phyloP scores from a whole-genome alignment of 2,888 invertebrate species.

The Atrina japonica region DNA sequence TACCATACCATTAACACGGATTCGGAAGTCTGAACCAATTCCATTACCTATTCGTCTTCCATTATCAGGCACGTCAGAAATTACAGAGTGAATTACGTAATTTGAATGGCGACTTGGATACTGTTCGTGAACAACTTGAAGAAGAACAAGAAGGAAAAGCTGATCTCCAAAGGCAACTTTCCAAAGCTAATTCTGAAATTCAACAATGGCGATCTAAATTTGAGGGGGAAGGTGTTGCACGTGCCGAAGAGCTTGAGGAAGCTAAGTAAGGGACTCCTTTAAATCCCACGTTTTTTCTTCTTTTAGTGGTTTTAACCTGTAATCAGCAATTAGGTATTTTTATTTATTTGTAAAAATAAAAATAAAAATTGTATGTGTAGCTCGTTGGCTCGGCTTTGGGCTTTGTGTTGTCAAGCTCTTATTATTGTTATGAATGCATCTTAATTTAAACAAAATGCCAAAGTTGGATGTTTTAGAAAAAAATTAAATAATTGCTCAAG shows the following conservation, averaged over 20 bases:
- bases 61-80: slow-evolving; percentile 73
- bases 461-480: no score
- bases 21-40: no score
- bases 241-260: slow-evolving; percentile 82
- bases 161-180: slow-evolving; percentile 98
- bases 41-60: no score
- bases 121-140: slow-evolving; percentile 99
- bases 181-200: slow-evolving; percentile 98
- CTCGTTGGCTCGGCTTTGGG: no score
- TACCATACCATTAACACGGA: no score
- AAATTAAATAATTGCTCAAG: no score
- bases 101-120: slow-evolving; percentile 99
- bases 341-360: no score
- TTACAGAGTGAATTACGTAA: slow-evolving; percentile 93
- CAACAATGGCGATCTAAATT: slow-evolving; percentile 99
- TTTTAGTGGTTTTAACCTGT: no score
- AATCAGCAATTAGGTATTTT: neutral
- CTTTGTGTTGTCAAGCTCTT: no score
- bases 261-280: slow-evolving; percentile 61
- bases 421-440: no score
- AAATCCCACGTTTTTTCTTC: neutral
- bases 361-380: no score
- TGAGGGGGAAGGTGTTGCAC: slow-evolving; percentile 90
- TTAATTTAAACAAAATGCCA: no score
- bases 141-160: slow-evolving; percentile 99